Conservation (phyloP, 2,888 invertebrate genomes). For the Muschampia plurimacula region DNA sequence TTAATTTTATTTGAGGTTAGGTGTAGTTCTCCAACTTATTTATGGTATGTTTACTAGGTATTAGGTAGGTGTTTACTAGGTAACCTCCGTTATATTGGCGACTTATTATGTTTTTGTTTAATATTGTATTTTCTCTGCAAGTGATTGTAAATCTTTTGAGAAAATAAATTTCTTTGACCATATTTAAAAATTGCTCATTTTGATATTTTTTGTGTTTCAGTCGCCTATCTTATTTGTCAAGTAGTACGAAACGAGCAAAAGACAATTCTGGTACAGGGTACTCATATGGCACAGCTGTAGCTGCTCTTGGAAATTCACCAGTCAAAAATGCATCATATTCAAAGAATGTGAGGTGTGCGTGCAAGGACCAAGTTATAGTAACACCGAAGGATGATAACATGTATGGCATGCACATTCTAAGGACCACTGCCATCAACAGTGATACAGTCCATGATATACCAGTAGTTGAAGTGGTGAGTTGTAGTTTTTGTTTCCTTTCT, state of each 20-base stretch:
- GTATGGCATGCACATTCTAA: constrained; percentile 62
- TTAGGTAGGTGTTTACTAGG: too few relatives aligned
- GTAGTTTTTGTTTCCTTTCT: not conserved
- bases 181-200: not conserved
- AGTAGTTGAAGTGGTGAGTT: constrained; percentile 63
- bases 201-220: constrained; percentile 53
- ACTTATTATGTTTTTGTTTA: too few relatives aligned
- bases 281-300: constrained; percentile 73
- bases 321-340: constrained; percentile 53
- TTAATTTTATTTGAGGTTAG: too few relatives aligned
- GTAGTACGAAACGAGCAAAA: constrained; percentile 72
- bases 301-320: constrained; percentile 56
- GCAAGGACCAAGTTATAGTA: constrained; percentile 60
- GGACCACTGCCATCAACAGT: constrained; percentile 75
- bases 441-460: constrained; percentile 60
- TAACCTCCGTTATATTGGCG: too few relatives aligned
- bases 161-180: too few relatives aligned
- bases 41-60: too few relatives aligned
- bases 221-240: constrained; percentile 62
- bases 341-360: constrained; percentile 55
- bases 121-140: too few relatives aligned
- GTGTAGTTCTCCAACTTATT: too few relatives aligned
- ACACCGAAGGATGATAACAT: constrained; percentile 54
- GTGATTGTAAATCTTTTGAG: too few relatives aligned
- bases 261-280: constrained; percentile 77